These are phyloP conservation scores for Rhyzopertha dominica DNA, from an alignment of 1,140 invertebrate species.

Conservation along the genomic window DNA sequence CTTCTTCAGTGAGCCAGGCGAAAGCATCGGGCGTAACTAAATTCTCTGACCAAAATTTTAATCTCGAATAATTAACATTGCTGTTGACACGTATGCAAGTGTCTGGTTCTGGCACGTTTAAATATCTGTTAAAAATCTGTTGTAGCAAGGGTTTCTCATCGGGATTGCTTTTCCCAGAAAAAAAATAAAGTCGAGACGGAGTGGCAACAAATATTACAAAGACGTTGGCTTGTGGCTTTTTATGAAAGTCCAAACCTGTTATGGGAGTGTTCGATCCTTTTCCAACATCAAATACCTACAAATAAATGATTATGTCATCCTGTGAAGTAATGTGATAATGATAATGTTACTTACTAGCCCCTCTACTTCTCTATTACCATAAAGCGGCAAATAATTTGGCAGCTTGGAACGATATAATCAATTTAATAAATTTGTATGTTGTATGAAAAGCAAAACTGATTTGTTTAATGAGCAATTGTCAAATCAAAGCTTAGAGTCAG, in stretches of 20 bases:
- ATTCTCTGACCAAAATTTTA: constrained; percentile 73
- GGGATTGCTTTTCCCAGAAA: constrained; percentile 65
- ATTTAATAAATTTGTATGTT: constrained; percentile 4
- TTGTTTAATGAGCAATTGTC: too few species aligned
- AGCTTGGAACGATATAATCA: constrained; percentile 52
- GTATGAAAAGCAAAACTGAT: too few species aligned
- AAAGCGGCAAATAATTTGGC: constrained; percentile 67
- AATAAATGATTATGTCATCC: constrained; percentile 21
- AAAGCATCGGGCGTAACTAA: constrained; percentile 68
- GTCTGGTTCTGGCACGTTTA: constrained; percentile 66
- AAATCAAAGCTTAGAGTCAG: too few species aligned
- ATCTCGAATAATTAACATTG: constrained; percentile 68
- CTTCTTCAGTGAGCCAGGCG: constrained; percentile 78
- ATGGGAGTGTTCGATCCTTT: constrained; percentile 70
- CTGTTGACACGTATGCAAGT: constrained; percentile 72
- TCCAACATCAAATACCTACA: constrained; percentile 81
- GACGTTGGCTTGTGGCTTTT: constrained; percentile 61
- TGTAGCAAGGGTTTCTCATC: constrained; percentile 77
- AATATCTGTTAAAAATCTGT: constrained; percentile 76
- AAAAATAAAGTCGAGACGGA: constrained; percentile 77
- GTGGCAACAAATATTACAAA: constrained; percentile 83
- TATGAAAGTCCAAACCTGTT: constrained; percentile 80
- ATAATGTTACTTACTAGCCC: constrained; percentile 57
- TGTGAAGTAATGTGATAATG: too few species aligned
- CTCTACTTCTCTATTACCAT: constrained; percentile 64